Base-by-base conservation (phyloP, 1,140 invertebrate species). In the Halesus radiatus region DNA sequence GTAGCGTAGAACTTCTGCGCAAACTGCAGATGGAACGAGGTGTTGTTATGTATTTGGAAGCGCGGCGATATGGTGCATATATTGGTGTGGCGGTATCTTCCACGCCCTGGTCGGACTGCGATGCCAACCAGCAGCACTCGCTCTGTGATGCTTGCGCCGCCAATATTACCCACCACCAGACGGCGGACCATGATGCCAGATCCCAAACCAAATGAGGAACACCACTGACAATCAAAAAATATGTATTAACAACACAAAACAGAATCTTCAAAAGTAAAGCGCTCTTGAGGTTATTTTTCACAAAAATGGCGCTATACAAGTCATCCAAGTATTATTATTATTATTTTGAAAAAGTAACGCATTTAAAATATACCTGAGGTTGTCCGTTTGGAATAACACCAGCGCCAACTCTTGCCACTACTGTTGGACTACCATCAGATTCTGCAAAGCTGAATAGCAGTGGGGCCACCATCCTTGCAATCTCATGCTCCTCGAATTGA, bases 401-500 rank as follows among this genome's bases (percentile, higher is more conserved):
- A 70, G 90, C 93, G 7, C 97, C 97, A 7, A 98, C 91, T 79
- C 96, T 90, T 66, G 94, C 93, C 72, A 87, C 89, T 37, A 91
- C 85, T 3, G 91, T 92, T 73, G 91, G 90, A 75, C 92, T 94
- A 7, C 93, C 94, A 85, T 98, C 97, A 23, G 93, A 93, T 85
- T 99, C 97, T 4, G 95, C 93, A 86, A 98, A 98, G 72, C 96
- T 97, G 88, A 99, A 99, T 64, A 99, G 90, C 13, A 99, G 90
- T n/a, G 98, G 98, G 52, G 95, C 93, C 23, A 98, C 93, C 92
- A 97, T 96, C 83, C 98, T 91, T 0, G 97, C 98, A 66, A 94
- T 91, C 90, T 99, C 98, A 85, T 99, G 96, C 87, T 99, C 98
- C 73, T 94, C 94, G 87, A 95, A 97, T 89, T 99, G 98, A 10